phyloP scores from a whole-genome alignment of 2,113 vertebrate species.

The Hypocryptadius cinnamomeus region DNA sequence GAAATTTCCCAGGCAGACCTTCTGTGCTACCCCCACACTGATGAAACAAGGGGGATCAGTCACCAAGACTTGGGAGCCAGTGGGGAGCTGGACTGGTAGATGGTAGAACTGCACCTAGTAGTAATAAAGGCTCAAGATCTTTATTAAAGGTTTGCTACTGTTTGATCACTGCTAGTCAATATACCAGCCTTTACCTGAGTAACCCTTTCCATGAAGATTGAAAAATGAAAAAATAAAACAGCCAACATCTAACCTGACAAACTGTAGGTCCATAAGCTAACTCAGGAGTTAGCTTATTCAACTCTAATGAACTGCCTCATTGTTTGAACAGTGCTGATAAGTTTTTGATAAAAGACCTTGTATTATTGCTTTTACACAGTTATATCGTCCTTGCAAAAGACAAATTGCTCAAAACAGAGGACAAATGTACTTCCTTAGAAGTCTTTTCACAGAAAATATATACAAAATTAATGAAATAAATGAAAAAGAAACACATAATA shows the following conservation, averaged over 20 bases:
- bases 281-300: background rate
- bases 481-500: constrained; percentile 9
- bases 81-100: background rate
- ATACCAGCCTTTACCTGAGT: background rate
- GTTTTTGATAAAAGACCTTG: constrained; percentile 30
- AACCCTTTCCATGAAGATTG: background rate
- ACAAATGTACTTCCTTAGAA: background rate
- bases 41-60: fast-evolving
- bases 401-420: constrained; percentile 4
- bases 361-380: background rate
- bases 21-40: background rate
- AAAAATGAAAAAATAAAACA: background rate
- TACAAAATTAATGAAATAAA: constrained; percentile 46
- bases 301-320: background rate
- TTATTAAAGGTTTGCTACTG: background rate
- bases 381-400: background rate
- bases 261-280: background rate
- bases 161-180: background rate
- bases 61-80: background rate
- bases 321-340: background rate
- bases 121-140: background rate
- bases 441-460: background rate
- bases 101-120: background rate
- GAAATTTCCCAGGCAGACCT: background rate
- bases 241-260: background rate